These are phyloP conservation scores for Pollimyrus isidori DNA, from an alignment of 2,113 vertebrate genomes.

Conservation along the genomic window DNA sequence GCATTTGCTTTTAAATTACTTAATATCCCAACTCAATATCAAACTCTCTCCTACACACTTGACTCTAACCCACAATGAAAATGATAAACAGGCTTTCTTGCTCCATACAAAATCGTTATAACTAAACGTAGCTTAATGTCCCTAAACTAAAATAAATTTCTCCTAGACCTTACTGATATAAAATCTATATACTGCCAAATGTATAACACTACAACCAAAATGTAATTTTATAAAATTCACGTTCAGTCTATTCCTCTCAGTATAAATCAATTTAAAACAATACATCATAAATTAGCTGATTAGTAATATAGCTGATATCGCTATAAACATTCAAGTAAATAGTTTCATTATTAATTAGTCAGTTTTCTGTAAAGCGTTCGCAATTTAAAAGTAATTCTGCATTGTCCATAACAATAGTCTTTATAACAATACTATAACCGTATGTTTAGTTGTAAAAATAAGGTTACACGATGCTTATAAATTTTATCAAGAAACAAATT, in stretches of 20 bases:
- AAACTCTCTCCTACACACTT: neutral
- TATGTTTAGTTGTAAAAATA: neutral
- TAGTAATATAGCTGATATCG: neutral
- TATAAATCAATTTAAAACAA: neutral
- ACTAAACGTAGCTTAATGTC: neutral
- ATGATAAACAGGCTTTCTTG: neutral
- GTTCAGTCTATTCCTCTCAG: neutral
- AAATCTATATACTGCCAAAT: neutral
- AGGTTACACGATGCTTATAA: neutral
- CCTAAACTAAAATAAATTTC: neutral
- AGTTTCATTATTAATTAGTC: neutral
- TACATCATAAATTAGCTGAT: neutral
- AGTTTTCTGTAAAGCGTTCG: neutral
- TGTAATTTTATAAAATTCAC: neutral
- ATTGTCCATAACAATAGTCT: neutral
- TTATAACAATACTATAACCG: neutral
- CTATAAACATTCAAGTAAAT: neutral
- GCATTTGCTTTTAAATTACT: neutral
- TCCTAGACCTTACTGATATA: neutral
- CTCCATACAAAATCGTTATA: neutral
- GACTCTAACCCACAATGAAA: neutral
- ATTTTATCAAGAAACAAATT: neutral
- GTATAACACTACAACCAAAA: neutral
- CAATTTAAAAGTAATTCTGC: neutral
- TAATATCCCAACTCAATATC: neutral